phyloP scores from a whole-genome alignment of 2,888 invertebrate species.

The Trachelus troglodyta region DNA sequence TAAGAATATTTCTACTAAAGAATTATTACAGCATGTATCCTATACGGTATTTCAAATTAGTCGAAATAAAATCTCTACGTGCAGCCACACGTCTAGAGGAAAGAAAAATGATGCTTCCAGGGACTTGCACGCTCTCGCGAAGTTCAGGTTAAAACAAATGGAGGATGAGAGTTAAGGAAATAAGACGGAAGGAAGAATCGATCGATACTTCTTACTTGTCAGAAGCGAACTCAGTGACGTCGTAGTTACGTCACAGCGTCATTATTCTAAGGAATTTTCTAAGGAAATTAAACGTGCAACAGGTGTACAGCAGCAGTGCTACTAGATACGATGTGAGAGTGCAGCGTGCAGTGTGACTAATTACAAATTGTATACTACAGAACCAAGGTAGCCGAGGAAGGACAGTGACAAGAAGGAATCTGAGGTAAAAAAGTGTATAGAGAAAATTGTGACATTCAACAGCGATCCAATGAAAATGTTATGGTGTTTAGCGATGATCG shows the following conservation, averaged over 20 bases:
- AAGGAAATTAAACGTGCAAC: constrained; percentile 33
- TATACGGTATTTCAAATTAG: not conserved
- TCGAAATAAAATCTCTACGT: not conserved
- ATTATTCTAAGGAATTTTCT: constrained; percentile 13
- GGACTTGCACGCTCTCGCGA: not conserved
- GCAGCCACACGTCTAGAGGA: not conserved
- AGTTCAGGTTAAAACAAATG: not conserved
- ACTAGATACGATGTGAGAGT: not conserved
- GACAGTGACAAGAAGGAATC: not conserved
- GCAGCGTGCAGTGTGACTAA: not conserved
- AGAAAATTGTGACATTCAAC: not conserved
- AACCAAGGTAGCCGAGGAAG: not conserved
- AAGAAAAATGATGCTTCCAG: not conserved
- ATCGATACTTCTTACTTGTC: not conserved
- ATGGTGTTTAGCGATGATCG: not conserved
- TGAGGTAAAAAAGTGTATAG: not conserved
- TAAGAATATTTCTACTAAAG: not conserved
- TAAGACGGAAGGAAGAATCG: not conserved
- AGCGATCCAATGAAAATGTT: not conserved
- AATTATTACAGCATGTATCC: not conserved
- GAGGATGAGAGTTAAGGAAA: not conserved
- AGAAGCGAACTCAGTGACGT: not conserved
- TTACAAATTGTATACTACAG: not conserved
- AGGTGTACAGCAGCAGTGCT: constrained; percentile 16
- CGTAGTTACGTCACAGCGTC: not conserved